Evolutionary conservation across 1,140 invertebrate genomes (phyloP).

Genomic region (Leptonema lineaticorne): DNA sequence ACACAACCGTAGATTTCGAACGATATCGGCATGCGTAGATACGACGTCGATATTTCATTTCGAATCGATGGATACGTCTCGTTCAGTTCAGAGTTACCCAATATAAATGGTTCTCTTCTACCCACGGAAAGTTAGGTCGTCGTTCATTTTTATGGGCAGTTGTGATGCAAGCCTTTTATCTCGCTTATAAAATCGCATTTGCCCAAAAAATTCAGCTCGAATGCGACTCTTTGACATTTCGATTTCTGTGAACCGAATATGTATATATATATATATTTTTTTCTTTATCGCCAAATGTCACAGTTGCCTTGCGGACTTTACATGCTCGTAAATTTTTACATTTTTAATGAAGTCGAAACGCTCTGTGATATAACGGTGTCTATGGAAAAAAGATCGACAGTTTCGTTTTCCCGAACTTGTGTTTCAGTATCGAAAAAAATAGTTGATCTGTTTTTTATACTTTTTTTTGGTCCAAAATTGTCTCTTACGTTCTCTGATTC

Average conservation of each 20-base stretch:
- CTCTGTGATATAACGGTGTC: background rate
- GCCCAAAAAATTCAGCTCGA: slow-evolving; percentile 18
- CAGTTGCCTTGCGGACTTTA: slow-evolving; percentile 17
- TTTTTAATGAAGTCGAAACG: slow-evolving; percentile 13
- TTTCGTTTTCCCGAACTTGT: background rate
- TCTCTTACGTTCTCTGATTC: background rate
- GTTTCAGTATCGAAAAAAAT: background rate
- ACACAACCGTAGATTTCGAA: background rate
- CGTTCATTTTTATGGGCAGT: slow-evolving; percentile 24
- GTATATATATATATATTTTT: background rate
- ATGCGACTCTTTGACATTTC: slow-evolving; percentile 18
- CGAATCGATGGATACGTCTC: background rate
- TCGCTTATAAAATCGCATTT: slow-evolving; percentile 27
- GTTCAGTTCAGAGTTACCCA: slow-evolving; percentile 4
- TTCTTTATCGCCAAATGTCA: slow-evolving; percentile 25
- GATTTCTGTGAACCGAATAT: background rate
- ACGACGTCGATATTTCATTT: background rate
- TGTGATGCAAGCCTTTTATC: slow-evolving; percentile 24
- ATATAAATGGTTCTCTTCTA: background rate
- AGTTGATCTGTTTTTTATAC: background rate
- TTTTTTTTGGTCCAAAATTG: background rate
- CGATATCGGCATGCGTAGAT: background rate
- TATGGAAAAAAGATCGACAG: background rate
- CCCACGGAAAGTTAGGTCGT: slow-evolving; percentile 23
- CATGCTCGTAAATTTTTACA: slow-evolving; percentile 21